Conservation (phyloP, 2,888 invertebrate species). For the Geophilus truncorum region DNA sequence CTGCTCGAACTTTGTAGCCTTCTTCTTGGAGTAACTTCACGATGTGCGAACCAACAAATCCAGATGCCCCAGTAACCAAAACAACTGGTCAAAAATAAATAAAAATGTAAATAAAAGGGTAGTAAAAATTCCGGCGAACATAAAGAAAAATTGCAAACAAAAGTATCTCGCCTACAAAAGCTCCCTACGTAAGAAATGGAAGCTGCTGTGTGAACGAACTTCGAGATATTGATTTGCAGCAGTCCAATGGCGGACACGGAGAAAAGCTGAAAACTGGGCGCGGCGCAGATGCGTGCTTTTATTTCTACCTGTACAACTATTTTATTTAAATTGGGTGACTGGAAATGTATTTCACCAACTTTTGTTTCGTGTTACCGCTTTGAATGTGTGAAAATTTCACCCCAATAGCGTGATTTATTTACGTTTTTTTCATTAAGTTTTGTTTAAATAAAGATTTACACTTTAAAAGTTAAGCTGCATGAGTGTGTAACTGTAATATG, state of each 20-base stretch:
- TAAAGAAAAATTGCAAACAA: background rate
- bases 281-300: background rate
- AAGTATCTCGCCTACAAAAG: too few relatives aligned
- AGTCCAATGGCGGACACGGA: background rate
- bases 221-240: background rate
- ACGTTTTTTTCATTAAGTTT: background rate
- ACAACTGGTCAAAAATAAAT: slow-evolving; percentile 44
- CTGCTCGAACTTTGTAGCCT: slow-evolving; percentile 53
- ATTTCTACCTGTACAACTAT: background rate
- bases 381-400: too few relatives aligned
- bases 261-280: background rate
- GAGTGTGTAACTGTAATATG: too few relatives aligned
- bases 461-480: too few relatives aligned
- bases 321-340: background rate
- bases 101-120: background rate
- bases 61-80: slow-evolving; percentile 54
- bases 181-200: background rate
- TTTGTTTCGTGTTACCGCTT: too few relatives aligned
- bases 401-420: background rate
- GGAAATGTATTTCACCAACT: background rate
- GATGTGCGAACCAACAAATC: slow-evolving; percentile 53
- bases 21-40: slow-evolving; percentile 51
- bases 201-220: slow-evolving; percentile 6
- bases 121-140: background rate
- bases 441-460: too few relatives aligned